A percentile compares a stretch with the other conserved stretches of the same genome.
Evolutionary conservation across 2,797 vertebrate genomes (phyloP).

Genomic region (Prionace glauca): DNA sequence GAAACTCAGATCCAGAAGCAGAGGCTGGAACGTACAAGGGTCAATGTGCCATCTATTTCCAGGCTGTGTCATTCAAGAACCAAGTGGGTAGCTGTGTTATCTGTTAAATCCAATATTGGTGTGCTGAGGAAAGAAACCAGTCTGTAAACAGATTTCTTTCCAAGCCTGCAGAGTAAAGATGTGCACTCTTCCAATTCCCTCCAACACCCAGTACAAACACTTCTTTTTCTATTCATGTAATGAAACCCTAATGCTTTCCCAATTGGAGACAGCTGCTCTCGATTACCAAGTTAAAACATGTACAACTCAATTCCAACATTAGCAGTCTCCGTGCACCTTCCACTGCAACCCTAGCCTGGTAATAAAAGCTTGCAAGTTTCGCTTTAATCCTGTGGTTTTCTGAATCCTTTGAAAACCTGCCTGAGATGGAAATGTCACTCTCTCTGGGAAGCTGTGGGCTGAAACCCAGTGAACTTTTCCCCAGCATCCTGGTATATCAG

Average conservation of each 20-base stretch:
- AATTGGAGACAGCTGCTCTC: too few species aligned
- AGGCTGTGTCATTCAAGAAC: background rate
- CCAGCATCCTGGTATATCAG: too few species aligned
- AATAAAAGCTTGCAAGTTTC: background rate
- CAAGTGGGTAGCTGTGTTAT: background rate
- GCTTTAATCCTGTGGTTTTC: background rate
- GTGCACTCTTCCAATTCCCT: too few species aligned
- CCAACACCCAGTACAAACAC: too few species aligned
- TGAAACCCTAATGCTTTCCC: too few species aligned
- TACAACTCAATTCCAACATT: too few species aligned
- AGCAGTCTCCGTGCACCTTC: background rate
- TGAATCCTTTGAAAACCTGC: background rate
- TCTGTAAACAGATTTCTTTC: too few species aligned
- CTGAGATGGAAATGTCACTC: background rate
- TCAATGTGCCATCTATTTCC: background rate
- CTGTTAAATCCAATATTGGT: too few species aligned
- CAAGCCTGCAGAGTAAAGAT: too few species aligned
- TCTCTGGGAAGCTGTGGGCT: background rate
- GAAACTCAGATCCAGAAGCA: background rate
- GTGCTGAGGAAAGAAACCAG: too few species aligned
- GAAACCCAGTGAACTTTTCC: background rate
- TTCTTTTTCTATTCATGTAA: too few species aligned
- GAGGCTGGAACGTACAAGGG: background rate
- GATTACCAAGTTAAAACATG: too few species aligned
- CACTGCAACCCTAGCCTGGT: background rate